Conservation (phyloP, 1,140 invertebrate genomes). For the Babylonia areolata region DNA sequence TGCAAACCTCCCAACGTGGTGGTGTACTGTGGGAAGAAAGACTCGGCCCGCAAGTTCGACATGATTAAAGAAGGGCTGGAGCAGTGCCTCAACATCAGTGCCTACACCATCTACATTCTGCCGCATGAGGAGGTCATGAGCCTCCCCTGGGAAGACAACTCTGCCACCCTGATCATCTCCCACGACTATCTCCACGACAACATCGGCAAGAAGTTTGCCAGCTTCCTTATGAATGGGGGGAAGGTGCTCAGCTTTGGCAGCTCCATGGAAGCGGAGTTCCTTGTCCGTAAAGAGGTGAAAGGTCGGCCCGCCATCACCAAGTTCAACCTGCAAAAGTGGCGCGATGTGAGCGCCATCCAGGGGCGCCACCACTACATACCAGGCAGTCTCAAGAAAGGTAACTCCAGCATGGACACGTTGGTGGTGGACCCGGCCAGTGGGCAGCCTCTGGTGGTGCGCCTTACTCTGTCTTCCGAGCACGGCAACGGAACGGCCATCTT, state of each 20-base stretch:
- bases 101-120: constrained; percentile 86
- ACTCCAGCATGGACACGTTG: constrained; percentile 84
- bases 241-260: constrained; percentile 85
- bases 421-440: constrained; percentile 88
- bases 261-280: constrained; percentile 85
- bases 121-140: constrained; percentile 80
- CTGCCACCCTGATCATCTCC: constrained; percentile 77
- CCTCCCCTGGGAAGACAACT: constrained; percentile 84
- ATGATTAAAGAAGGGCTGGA: constrained; percentile 83
- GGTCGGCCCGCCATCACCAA: constrained; percentile 41
- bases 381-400: constrained; percentile 80
- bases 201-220: not conserved
- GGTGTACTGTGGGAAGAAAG: constrained; percentile 83
- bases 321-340: constrained; percentile 87
- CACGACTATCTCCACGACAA: constrained; percentile 11
- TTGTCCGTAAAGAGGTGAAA: constrained; percentile 80
- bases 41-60: constrained; percentile 84
- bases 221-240: constrained; percentile 42
- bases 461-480: constrained; percentile 79
- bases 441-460: constrained; percentile 87
- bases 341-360: constrained; percentile 88
- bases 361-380: constrained; percentile 89
- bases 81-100: constrained; percentile 83
- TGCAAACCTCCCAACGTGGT: constrained; percentile 87
- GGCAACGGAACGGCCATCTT: constrained; percentile 82